A percentile compares a stretch with the other conserved stretches of the same genome.
Conservation (phyloP, 2,888 invertebrate genomes). For the Melinopterus prodromus region DNA sequence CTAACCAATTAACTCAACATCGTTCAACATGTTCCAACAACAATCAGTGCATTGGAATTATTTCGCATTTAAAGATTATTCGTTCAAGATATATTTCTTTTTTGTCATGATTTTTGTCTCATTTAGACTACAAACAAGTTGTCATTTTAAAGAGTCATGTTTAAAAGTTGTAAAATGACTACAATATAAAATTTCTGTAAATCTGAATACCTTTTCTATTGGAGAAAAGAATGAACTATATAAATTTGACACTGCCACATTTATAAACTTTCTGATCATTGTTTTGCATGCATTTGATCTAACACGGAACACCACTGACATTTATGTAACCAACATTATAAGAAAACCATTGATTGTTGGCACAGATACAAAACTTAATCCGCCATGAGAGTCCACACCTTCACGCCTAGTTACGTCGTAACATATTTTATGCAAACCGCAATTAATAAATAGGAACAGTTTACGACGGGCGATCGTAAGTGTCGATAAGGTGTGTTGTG, state of each 20-base stretch:
- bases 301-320: not conserved
- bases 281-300: too few species aligned
- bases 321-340: not conserved
- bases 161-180: too few species aligned
- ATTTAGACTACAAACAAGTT: not conserved
- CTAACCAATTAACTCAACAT: not conserved
- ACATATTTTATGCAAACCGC: slow-evolving; percentile 33
- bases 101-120: not conserved
- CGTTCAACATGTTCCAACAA: not conserved
- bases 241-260: too few species aligned
- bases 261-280: too few species aligned
- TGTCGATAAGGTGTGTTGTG: slow-evolving; percentile 10
- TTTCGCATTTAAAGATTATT: not conserved
- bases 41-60: not conserved
- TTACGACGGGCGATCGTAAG: slow-evolving; percentile 24
- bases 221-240: too few species aligned
- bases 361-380: not conserved
- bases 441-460: slow-evolving; percentile 38
- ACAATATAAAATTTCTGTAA: too few species aligned
- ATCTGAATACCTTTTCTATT: too few species aligned
- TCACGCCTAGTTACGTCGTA: slow-evolving; percentile 22
- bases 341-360: not conserved
- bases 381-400: not conserved
- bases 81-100: not conserved
- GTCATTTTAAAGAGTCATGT: not conserved